Evolutionary conservation across 2,888 invertebrate genomes (phyloP).

Genomic region (Punctoribates punctum): DNA sequence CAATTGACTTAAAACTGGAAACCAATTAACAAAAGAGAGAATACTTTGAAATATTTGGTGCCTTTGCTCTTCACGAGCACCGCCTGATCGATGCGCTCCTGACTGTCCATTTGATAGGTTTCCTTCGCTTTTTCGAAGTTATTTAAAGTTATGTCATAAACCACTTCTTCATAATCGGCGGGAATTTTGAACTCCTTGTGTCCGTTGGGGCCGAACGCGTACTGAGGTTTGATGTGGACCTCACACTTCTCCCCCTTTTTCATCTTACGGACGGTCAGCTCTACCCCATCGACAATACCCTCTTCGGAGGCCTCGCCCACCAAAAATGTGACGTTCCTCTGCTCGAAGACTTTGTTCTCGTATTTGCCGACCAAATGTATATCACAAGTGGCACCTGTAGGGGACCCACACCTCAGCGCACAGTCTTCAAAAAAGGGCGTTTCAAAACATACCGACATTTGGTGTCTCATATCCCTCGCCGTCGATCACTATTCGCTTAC

Average conservation of each 20-base stretch:
- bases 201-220: constrained; percentile 67
- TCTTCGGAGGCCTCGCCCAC: constrained; percentile 78
- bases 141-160: constrained; percentile 72
- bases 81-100: constrained; percentile 75
- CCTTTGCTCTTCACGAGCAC: constrained; percentile 83
- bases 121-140: constrained; percentile 81
- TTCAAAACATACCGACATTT: constrained; percentile 56
- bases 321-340: constrained; percentile 72
- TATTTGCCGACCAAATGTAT: constrained; percentile 69
- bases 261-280: constrained; percentile 75
- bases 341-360: constrained; percentile 69
- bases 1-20: constrained; percentile 4
- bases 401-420: not conserved
- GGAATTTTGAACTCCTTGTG: constrained; percentile 67
- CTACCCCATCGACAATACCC: constrained; percentile 74
- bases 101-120: constrained; percentile 72
- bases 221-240: constrained; percentile 64
- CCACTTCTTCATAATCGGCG: constrained; percentile 62
- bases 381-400: constrained; percentile 71
- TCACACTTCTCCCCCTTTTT: constrained; percentile 70
- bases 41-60: constrained; percentile 70
- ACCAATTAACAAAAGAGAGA: not conserved
- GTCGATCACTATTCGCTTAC: constrained; percentile 65
- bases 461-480: constrained; percentile 72
- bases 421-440: not conserved